Base-by-base conservation (phyloP, 2,797 vertebrate species). In the Anguilla anguilla region DNA sequence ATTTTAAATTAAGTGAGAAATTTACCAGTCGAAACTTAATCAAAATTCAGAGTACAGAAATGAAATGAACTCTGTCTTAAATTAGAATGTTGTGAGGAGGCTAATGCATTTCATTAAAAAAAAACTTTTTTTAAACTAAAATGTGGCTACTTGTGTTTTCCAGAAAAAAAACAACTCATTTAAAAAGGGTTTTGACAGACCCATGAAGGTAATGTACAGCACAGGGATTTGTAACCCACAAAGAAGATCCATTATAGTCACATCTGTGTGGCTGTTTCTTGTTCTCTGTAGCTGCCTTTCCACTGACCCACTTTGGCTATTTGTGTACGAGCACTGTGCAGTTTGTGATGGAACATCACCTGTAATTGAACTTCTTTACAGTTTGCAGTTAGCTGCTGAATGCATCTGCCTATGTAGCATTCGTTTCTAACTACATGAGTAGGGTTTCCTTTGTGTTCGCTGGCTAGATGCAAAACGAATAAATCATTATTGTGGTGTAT, bases 271-370 rank as follows among this genome's bases (percentile, higher is more conserved):
- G 28, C 6, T 74, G n/a, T 64, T 64, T 0, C 69, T 74, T 74
- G n/a, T 74, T 74, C 69, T 74, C 69, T 35, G 13, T 13, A 74
- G 31, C 69, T 35, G 28, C 31, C 69, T 31, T 28, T 69, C 7
- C 67, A 69, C 67, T 74, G 69, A 74, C 31, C 69, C 31, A 74
- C 69, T 35, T 74, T 35, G 11, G 69, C 69, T 74, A 74, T 74
- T 69, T 69, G 31, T 74, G 11, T 35, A 4, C 69, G 7, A 74
- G 69, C 69, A 35, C 69, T 74, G 15, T 19, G 69, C 69, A 74
- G 17, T 74, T 4, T 31, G 6, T n/a, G 61, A 64, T 64, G 61
- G 69, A 74, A 35, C n/a, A 35, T 74, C 28, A 74, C 28, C 69
- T 15, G 31, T 35, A 31, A 35, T 35, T 74, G 6, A 64, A 64